Evolutionary conservation across 2,113 vertebrate species (phyloP).

Genomic region (Nipponia nippon): DNA sequence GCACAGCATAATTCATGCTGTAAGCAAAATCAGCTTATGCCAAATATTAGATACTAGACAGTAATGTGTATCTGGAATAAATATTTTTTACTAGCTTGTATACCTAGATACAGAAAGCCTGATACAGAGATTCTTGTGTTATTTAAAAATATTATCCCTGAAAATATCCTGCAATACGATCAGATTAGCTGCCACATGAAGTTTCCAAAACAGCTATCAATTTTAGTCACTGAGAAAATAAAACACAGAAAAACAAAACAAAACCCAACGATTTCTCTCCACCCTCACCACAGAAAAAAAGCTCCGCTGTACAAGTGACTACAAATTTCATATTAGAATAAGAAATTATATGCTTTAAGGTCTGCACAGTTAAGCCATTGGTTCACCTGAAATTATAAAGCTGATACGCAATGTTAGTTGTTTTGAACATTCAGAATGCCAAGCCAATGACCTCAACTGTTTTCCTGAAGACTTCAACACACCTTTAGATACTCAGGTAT

Average conservation of each 20-base stretch:
- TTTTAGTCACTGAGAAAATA: slow-evolving; percentile 39
- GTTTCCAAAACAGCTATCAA: slow-evolving; percentile 48
- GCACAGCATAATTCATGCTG: neutral
- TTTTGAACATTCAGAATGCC: slow-evolving; percentile 3
- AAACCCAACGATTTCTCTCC: slow-evolving; percentile 2
- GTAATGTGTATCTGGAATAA: neutral
- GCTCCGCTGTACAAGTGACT: neutral
- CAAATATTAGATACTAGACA: neutral
- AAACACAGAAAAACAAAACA: neutral
- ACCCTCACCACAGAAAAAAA: slow-evolving; percentile 11
- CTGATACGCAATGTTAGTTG: neutral
- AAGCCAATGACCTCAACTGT: neutral
- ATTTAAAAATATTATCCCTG: neutral
- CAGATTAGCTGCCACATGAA: slow-evolving; percentile 5
- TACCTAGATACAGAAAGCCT: neutral
- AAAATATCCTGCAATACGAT: neutral
- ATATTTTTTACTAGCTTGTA: neutral
- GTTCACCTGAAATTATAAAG: slow-evolving; percentile 1
- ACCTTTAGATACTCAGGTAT: neutral
- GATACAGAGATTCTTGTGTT: neutral
- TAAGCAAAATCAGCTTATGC: neutral
- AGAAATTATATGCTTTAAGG: slow-evolving; percentile 14
- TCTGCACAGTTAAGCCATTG: neutral
- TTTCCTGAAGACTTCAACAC: neutral
- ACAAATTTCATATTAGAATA: neutral